Conservation (phyloP, 2,888 invertebrate species). For the Suillia variegata region DNA sequence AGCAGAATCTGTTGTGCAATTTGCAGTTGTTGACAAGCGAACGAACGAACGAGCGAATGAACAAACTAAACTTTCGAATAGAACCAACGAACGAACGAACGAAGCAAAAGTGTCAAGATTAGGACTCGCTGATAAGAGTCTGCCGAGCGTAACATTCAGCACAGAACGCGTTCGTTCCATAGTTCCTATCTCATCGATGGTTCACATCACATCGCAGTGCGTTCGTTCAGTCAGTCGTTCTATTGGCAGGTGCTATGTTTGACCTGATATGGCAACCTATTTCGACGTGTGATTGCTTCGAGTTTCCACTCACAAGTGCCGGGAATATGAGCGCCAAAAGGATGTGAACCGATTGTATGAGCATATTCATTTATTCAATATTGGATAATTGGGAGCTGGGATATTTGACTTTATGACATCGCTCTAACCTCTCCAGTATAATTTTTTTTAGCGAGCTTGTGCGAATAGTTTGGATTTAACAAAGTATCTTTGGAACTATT, state of each 20-base stretch:
- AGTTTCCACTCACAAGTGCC: neutral
- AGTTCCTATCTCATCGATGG: too few species aligned
- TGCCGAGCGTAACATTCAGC: neutral
- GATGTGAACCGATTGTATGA: neutral
- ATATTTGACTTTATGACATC: too few species aligned
- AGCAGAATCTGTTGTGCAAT: neutral
- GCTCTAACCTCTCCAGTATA: too few species aligned
- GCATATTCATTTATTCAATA: neutral
- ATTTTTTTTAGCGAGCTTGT: too few species aligned
- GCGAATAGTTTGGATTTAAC: too few species aligned
- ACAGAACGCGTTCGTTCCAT: too few species aligned
- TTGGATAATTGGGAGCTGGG: too few species aligned
- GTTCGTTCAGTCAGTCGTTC: neutral
- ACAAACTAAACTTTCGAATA: too few species aligned
- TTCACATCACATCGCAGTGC: too few species aligned
- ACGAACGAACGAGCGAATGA: neutral
- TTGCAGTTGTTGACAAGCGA: slow-evolving; percentile 1
- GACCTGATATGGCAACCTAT: neutral
- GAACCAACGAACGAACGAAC: slow-evolving; percentile 19
- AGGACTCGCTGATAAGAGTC: slow-evolving; percentile 3
- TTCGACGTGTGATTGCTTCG: neutral
- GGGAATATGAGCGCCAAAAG: neutral
- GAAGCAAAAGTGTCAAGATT: slow-evolving; percentile 16
- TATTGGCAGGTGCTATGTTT: slow-evolving; percentile 7
- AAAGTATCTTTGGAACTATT: too few species aligned